A percentile compares a stretch with the other conserved stretches of the same genome.
Evolutionary conservation across 2,797 vertebrate genomes (phyloP).

Genomic region (Parauchenoglanis ngamensis): DNA sequence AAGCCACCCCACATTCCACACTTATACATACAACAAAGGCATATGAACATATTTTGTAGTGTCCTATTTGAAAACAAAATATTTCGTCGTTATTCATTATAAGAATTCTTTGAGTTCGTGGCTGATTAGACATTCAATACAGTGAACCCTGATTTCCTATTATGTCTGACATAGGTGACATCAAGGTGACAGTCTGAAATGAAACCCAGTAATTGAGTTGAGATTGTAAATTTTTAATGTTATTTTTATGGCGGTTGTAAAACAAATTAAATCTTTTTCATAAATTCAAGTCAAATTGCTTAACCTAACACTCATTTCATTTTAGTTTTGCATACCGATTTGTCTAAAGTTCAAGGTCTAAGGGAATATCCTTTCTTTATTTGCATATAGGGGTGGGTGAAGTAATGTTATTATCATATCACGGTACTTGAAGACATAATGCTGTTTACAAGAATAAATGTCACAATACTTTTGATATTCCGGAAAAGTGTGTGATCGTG

Average conservation of each 20-base stretch:
- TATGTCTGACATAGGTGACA: not conserved
- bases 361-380: not conserved
- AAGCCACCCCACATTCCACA: not conserved
- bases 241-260: not conserved
- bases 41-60: not conserved
- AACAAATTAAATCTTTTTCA: not conserved
- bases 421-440: not conserved
- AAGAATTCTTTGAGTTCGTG: not conserved
- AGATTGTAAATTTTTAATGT: not conserved
- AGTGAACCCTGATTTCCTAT: not conserved
- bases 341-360: not conserved
- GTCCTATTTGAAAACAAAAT: not conserved
- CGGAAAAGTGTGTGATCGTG: not conserved
- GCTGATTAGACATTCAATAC: not conserved
- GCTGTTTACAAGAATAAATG: not conserved
- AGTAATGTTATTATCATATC: not conserved
- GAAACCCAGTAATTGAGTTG: constrained; percentile 19
- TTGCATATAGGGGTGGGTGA: not conserved
- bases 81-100: not conserved
- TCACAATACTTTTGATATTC: not conserved
- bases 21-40: not conserved
- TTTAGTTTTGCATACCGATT: not conserved
- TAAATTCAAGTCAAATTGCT: not conserved
- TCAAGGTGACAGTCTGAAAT: not conserved
- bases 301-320: not conserved